Conservation (phyloP, 2,113 vertebrate species). For the Gadus macrocephalus region DNA sequence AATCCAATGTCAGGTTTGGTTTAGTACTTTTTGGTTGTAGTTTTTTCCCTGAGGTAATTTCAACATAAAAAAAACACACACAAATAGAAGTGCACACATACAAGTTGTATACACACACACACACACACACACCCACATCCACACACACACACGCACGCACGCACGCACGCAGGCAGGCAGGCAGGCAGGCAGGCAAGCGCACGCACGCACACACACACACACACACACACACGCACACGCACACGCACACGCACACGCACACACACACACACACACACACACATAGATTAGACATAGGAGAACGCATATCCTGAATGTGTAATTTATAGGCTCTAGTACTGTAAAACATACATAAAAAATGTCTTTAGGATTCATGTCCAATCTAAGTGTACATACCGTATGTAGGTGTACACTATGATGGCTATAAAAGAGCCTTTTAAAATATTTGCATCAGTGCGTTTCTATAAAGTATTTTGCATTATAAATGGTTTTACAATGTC, state of each 20-base stretch:
- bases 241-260: conserved; percentile 1
- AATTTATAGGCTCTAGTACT: too few species aligned
- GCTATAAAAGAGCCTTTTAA: too few species aligned
- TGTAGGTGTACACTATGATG: too few species aligned
- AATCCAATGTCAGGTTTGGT: conserved; percentile 14
- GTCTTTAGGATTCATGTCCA: too few species aligned
- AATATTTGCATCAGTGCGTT: too few species aligned
- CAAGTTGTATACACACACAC: conserved; percentile 15
- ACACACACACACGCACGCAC: conserved; percentile 1
- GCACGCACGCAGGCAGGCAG: not conserved
- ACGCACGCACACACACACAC: conserved; percentile 2
- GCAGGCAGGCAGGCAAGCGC: not conserved
- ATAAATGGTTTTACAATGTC: too few species aligned
- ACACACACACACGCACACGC: conserved; percentile 9
- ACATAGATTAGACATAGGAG: not conserved
- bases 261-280: conserved; percentile 4
- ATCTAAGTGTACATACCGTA: too few species aligned
- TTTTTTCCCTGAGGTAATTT: not conserved
- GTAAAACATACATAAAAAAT: too few species aligned
- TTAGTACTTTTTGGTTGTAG: conserved; percentile 6
- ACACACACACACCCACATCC: conserved; percentile 7
- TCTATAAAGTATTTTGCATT: too few species aligned
- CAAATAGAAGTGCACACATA: conserved; percentile 10
- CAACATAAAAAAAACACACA: conserved; percentile 12
- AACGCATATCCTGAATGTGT: too few species aligned